A percentile compares a stretch with the other conserved stretches of the same genome.
These are phyloP conservation scores for Platyrinchus mystaceus DNA, from an alignment of 2,797 vertebrate genomes.

Conservation along the genomic window DNA sequence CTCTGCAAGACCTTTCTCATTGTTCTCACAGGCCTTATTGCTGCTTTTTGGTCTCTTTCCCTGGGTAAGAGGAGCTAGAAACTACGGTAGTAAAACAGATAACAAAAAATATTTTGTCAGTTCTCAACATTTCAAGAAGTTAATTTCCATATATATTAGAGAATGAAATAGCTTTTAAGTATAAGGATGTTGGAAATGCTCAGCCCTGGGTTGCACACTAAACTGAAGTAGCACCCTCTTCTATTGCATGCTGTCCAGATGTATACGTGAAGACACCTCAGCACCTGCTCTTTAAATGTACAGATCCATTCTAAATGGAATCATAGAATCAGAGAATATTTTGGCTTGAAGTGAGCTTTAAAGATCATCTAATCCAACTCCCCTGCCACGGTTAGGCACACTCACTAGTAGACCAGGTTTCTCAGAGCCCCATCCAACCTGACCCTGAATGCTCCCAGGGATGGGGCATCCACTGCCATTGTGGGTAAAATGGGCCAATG, in stretches of 20 bases:
- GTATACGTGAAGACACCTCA: neutral
- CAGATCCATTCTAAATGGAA: neutral
- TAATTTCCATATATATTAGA: fast-evolving
- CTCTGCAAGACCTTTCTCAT: neutral
- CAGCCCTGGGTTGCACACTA: neutral
- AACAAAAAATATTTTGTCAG: neutral
- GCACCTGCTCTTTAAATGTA: neutral
- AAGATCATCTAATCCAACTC: neutral
- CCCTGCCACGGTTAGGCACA: too few species aligned
- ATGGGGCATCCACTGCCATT: too few species aligned
- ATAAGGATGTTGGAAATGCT: neutral
- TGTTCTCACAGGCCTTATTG: neutral
- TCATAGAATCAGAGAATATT: neutral
- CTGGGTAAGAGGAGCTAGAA: neutral
- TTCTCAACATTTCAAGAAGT: neutral
- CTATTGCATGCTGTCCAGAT: neutral
- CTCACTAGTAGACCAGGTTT: neutral
- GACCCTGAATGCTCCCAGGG: neutral
- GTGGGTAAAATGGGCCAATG: neutral
- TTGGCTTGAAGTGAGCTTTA: neutral
- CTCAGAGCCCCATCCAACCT: neutral
- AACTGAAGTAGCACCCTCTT: neutral
- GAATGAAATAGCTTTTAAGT: neutral
- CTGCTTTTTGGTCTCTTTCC: neutral
- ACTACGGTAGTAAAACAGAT: fast-evolving